A percentile compares a stretch with the other conserved stretches of the same genome.
Evolutionary conservation across 1,140 invertebrate species (phyloP).

Genomic region (Acromyrmex heyeri): DNA sequence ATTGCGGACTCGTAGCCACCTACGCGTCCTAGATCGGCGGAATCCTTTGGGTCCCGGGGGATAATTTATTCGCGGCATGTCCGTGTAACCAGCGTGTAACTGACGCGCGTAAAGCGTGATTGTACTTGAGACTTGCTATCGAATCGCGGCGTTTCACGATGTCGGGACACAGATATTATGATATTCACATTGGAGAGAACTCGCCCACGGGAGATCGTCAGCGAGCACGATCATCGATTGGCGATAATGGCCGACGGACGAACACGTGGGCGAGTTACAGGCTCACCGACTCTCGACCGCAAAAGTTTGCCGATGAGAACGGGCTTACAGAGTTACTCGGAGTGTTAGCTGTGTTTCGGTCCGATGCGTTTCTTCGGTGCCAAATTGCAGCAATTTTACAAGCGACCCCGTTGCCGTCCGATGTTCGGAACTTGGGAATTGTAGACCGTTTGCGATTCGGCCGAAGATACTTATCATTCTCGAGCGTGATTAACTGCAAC

Average conservation of each 20-base stretch:
- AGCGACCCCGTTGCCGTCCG: slow-evolving; percentile 63
- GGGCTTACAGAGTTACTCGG: slow-evolving; percentile 7
- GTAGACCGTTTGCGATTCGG: not conserved
- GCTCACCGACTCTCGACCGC: slow-evolving; percentile 42
- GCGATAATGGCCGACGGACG: slow-evolving; percentile 51
- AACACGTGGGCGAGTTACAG: slow-evolving; percentile 68
- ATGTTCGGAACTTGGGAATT: slow-evolving; percentile 51
- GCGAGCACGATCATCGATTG: slow-evolving; percentile 63
- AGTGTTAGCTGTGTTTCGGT: slow-evolving; percentile 27
- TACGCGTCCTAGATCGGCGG: slow-evolving; percentile 47
- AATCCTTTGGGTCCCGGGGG: slow-evolving; percentile 31
- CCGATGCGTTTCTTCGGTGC: slow-evolving; percentile 35
- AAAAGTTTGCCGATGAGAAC: slow-evolving; percentile 52
- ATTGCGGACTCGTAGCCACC: slow-evolving; percentile 46
- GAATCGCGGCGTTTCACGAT: slow-evolving; percentile 1
- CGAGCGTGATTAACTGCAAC: not conserved
- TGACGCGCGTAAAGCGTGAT: slow-evolving; percentile 6
- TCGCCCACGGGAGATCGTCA: slow-evolving; percentile 75
- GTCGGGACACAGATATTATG: slow-evolving; percentile 70
- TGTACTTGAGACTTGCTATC: slow-evolving; percentile 15
- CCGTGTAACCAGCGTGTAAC: slow-evolving; percentile 17
- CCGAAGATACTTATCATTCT: not conserved
- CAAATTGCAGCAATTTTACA: slow-evolving; percentile 51
- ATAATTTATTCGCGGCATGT: slow-evolving; percentile 66
- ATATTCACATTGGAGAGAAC: slow-evolving; percentile 55